These are phyloP conservation scores for Dendrophyllia cribrosa DNA, from an alignment of 64 coral and sea anemone species.

Conservation along the genomic window DNA sequence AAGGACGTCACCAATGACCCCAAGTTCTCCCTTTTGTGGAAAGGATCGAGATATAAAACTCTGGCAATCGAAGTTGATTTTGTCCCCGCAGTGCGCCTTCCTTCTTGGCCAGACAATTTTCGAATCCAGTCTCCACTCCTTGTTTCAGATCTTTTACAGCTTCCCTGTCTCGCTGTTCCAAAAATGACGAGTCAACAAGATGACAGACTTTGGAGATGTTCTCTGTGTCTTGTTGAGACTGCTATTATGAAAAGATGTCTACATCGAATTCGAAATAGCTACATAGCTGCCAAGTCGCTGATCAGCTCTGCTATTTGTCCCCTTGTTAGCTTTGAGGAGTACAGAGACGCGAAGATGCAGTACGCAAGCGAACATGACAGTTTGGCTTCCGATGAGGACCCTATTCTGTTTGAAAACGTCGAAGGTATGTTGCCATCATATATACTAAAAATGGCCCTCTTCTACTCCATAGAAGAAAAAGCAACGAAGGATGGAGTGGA, in stretches of 20 bases:
- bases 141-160: constrained; percentile 30
- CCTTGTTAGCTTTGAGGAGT: constrained; percentile 60
- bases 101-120: constrained; percentile 50
- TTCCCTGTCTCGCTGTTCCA: constrained; percentile 53
- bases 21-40: constrained; percentile 38
- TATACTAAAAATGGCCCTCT: constrained; percentile 66
- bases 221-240: constrained; percentile 52
- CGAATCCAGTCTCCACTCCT: constrained; percentile 29
- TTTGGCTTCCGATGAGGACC: constrained; percentile 34
- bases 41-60: constrained; percentile 49
- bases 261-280: constrained; percentile 62
- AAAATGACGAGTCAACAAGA: constrained; percentile 53
- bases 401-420: constrained; percentile 30
- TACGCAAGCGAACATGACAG: constrained; percentile 27
- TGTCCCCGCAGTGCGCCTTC: constrained; percentile 66
- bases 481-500: constrained; percentile 46
- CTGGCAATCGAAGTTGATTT: constrained; percentile 46
- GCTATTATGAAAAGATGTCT: constrained; percentile 62
- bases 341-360: constrained; percentile 52
- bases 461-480: constrained; percentile 65
- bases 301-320: constrained; percentile 62
- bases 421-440: constrained; percentile 66
- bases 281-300: constrained; percentile 65
- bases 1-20: constrained; percentile 57
- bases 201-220: constrained; percentile 53